These are phyloP conservation scores for Castor canadensis DNA, from an alignment of 2,113 vertebrate genomes.

Conservation along the genomic window DNA sequence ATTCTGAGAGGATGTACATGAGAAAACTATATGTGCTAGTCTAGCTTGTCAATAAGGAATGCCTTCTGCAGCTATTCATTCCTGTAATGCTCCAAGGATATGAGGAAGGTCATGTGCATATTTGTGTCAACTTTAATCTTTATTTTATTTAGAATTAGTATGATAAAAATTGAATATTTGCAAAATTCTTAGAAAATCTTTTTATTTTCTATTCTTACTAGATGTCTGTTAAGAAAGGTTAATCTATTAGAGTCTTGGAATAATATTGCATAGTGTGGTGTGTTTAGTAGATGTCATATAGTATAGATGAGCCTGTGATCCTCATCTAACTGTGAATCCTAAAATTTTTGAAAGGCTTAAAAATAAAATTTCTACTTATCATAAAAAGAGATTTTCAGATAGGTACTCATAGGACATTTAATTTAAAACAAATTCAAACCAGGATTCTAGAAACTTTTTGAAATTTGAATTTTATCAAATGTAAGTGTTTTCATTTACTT, in stretches of 20 bases:
- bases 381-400: neutral
- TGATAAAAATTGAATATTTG: neutral
- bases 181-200: neutral
- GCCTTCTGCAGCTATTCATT: neutral
- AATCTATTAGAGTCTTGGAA: neutral
- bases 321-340: neutral
- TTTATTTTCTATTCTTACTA: neutral
- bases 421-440: neutral
- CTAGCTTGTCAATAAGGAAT: neutral
- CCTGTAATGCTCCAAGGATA: neutral
- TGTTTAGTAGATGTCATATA: neutral
- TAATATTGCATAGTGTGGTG: neutral
- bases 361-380: neutral
- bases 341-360: neutral
- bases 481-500: neutral
- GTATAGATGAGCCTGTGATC: neutral
- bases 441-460: neutral
- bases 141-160: neutral
- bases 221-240: neutral
- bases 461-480: neutral
- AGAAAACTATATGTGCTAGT: neutral
- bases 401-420: neutral
- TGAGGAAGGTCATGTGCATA: neutral
- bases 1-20: neutral
- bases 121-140: neutral